These are phyloP conservation scores for Peromyscus aztecus DNA, from an alignment of 2,797 vertebrate genomes.

Conservation along the genomic window DNA sequence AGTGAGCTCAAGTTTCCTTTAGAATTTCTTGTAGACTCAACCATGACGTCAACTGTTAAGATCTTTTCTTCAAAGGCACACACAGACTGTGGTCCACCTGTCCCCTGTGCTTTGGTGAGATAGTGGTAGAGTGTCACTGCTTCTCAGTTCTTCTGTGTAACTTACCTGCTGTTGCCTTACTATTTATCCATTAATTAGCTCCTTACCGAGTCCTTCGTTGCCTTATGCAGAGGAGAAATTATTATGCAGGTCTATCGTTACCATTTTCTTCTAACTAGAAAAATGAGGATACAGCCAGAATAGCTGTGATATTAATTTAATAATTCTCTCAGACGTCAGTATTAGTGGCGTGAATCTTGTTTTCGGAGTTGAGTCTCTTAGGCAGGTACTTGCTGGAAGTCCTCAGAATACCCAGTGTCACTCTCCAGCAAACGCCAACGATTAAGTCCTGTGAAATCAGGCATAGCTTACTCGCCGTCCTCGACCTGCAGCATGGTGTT, in stretches of 20 bases:
- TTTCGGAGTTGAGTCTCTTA: slow-evolving; percentile 46
- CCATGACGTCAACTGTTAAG: slow-evolving; percentile 45
- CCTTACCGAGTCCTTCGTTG: neutral
- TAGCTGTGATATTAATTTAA: slow-evolving; percentile 13
- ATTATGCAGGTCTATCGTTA: neutral
- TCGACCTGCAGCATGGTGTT: neutral
- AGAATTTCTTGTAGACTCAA: slow-evolving; percentile 20
- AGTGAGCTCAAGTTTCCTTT: slow-evolving; percentile 52
- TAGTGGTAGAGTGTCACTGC: neutral
- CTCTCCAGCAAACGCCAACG: neutral
- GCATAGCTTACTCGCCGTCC: neutral
- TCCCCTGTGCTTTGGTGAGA: slow-evolving; percentile 6
- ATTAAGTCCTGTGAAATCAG: neutral
- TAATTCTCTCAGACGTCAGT: slow-evolving; percentile 15
- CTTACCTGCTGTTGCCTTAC: neutral
- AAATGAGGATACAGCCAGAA: neutral
- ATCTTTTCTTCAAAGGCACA: neutral
- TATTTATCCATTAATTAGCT: neutral
- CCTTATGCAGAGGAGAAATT: neutral
- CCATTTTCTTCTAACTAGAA: slow-evolving; percentile 19
- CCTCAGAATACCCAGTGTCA: slow-evolving; percentile 31
- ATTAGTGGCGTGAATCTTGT: neutral
- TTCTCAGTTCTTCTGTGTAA: neutral
- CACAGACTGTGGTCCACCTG: neutral
- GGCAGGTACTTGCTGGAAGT: slow-evolving; percentile 24